Base-by-base conservation (phyloP, 2,888 invertebrate species). In the Escarpia spicata region DNA sequence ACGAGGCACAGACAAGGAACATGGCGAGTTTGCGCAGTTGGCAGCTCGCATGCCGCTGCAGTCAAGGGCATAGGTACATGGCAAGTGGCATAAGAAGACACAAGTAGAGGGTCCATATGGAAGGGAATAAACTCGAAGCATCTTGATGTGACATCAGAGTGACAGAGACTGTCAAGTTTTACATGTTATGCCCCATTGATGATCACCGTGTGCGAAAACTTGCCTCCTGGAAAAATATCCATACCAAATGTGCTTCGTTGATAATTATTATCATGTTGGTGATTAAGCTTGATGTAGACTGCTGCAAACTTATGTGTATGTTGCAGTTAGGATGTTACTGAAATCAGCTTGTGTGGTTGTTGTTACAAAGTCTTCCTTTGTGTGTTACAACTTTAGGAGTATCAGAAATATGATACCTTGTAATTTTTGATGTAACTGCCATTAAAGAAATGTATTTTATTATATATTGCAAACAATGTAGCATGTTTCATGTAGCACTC, bases 1-100 rank as follows among this genome's bases (percentile, higher is more conserved):
- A 37, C 95, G 94, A 93, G 94, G 94, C 9, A 91, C 92, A 19
- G 91, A 93, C 37, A 89, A 93, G 45, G 94, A 94, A 92, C 94
- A 94, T 6, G 94, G 94, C 52, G 93, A 92, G 10, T 95, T 93
- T 92, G 91, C 92, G 15, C 93, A 93, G 10, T 92, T 94, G 43
- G 93, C 92, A 12, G 43, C 90, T 45, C 93, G 90, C 19, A 92
- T 94, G 92, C 93, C 92, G 9, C 92, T 93, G 44, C 93, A 93
- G 92, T 91, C 92, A n/a, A 91, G 93, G 90, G 92, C 93, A 6
- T 75, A 75, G 75, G n/a, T 9, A 12, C 26, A 75, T 4, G 19
- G 75, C 26, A 26, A n/a, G 26, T 15, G 75, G 15, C n/a, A n/a
- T 75, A 6, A 75, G 75, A 75, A 75, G 3, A 75, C n/a, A 26